Conservation (phyloP, 2,797 vertebrate genomes). For the Serranus cabrilla region DNA sequence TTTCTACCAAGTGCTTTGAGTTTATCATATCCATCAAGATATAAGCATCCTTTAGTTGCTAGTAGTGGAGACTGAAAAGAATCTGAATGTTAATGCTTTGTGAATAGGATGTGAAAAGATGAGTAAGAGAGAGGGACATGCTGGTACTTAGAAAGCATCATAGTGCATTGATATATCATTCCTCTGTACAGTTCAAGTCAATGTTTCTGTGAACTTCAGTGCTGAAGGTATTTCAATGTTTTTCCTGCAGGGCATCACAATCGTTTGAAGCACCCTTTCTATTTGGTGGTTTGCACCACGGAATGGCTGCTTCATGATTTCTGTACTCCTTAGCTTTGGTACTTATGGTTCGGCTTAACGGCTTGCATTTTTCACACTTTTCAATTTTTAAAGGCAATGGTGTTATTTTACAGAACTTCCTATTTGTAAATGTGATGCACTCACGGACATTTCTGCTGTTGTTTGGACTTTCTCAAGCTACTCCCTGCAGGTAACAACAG, state of each 20-base stretch:
- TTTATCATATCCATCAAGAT: neutral
- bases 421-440: neutral
- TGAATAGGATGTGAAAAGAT: no score
- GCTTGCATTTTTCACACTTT: neutral
- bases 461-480: slow-evolving; percentile 3
- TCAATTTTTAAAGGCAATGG: neutral
- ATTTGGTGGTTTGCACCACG: slow-evolving; percentile 6
- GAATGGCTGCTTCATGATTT: slow-evolving; percentile 5
- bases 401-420: neutral
- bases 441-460: slow-evolving; percentile 5
- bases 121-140: no score
- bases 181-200: neutral
- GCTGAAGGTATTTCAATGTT: neutral
- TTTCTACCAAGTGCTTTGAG: neutral
- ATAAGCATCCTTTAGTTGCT: neutral
- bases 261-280: neutral
- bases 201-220: neutral
- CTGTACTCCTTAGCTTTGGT: neutral
- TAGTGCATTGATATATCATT: neutral
- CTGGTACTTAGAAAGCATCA: no score
- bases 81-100: neutral
- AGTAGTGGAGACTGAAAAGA: neutral
- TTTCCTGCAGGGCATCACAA: slow-evolving; percentile 7
- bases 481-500: slow-evolving; percentile 7
- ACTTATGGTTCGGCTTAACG: neutral